phyloP scores from a whole-genome alignment of 2,113 vertebrate genomes.

The Melanerpes aurifrons region DNA sequence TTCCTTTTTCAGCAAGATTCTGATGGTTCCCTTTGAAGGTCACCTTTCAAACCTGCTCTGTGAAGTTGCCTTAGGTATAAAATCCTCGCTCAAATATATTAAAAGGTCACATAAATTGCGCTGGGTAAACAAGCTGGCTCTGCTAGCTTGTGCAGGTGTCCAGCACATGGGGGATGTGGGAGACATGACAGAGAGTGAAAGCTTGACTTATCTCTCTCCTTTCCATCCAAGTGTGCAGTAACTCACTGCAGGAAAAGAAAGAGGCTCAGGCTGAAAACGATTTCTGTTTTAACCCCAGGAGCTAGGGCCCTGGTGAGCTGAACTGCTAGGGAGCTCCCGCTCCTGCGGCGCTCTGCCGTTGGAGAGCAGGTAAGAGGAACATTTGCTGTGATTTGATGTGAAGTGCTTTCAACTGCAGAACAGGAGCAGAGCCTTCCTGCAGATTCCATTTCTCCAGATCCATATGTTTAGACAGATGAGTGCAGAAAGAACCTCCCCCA shows the following conservation, averaged over 20 bases:
- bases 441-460: constrained; percentile 60
- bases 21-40: constrained; percentile 67
- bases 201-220: constrained; percentile 61
- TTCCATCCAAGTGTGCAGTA: constrained; percentile 2
- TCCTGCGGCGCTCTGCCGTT: not conserved
- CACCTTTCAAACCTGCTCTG: constrained; percentile 66
- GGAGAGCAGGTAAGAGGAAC: not conserved
- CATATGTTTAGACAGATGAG: constrained; percentile 67
- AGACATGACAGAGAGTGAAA: constrained; percentile 62
- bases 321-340: constrained; percentile 6
- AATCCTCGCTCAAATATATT: constrained; percentile 77
- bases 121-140: constrained; percentile 63
- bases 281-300: constrained; percentile 24
- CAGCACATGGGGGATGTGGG: constrained; percentile 57
- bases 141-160: constrained; percentile 70
- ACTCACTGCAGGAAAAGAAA: constrained; percentile 16
- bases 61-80: constrained; percentile 62
- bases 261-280: constrained; percentile 19
- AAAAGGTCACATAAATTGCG: constrained; percentile 75
- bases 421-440: constrained; percentile 40
- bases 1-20: constrained; percentile 49
- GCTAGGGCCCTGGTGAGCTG: not conserved
- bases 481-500: constrained; percentile 43
- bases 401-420: constrained; percentile 45
- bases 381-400: constrained; percentile 31